Evolutionary conservation across 2,888 invertebrate species (phyloP).

Genomic region (Nomada hirtipes): DNA sequence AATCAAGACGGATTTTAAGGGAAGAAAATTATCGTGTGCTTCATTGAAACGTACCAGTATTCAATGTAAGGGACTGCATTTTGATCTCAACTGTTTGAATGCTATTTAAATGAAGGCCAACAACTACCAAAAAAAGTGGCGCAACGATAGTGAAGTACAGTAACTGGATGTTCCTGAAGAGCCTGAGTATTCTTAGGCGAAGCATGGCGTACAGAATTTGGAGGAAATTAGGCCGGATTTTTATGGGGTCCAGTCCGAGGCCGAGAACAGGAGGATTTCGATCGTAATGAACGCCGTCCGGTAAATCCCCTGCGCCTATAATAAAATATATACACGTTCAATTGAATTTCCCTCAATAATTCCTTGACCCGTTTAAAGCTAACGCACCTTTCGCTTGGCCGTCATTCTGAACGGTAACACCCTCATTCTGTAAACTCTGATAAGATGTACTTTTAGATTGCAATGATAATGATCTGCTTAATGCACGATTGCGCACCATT

Average conservation of each 20-base stretch:
- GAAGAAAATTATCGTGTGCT: background rate
- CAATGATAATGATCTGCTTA: constrained; percentile 89
- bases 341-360: background rate
- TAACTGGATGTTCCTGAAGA: constrained; percentile 90
- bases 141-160: constrained; percentile 91
- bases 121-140: constrained; percentile 89
- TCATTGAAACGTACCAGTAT: constrained; percentile 83
- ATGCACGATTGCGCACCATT: constrained; percentile 89
- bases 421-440: constrained; percentile 88
- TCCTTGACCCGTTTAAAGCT: background rate
- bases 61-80: constrained; percentile 87
- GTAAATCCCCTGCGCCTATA: constrained; percentile 84
- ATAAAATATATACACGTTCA: background rate
- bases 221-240: constrained; percentile 87
- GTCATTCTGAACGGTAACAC: constrained; percentile 79
- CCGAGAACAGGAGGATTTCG: constrained; percentile 86
- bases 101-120: constrained; percentile 88
- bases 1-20: too few relatives aligned
- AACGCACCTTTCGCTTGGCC: constrained; percentile 80
- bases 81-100: constrained; percentile 88
- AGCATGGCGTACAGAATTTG: constrained; percentile 89
- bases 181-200: constrained; percentile 87
- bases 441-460: constrained; percentile 92
- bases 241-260: constrained; percentile 87
- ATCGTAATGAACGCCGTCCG: constrained; percentile 84